Conservation (phyloP, 2,797 vertebrate genomes). For the Calcarius lapponicus region DNA sequence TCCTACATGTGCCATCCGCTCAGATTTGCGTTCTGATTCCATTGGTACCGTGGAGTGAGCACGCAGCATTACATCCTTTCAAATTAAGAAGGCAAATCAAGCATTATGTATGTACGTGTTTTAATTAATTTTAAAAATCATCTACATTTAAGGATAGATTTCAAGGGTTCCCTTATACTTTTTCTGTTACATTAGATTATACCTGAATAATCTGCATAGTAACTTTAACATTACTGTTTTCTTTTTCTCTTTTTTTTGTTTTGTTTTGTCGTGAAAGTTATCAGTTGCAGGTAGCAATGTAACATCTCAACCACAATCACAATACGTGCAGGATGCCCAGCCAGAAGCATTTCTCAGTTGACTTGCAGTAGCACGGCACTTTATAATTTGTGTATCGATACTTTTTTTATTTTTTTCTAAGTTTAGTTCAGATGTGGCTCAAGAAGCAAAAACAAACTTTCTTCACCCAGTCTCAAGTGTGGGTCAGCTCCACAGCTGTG, state of each 20-base stretch:
- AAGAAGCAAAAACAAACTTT: slow-evolving; percentile 62
- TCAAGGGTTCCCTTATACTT: slow-evolving; percentile 44
- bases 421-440: slow-evolving; percentile 47
- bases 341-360: slow-evolving; percentile 76
- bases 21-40: background rate
- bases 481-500: background rate
- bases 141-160: slow-evolving; percentile 64
- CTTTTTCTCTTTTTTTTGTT: background rate
- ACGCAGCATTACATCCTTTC: background rate
- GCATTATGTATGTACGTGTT: slow-evolving; percentile 37
- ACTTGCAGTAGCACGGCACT: slow-evolving; percentile 73
- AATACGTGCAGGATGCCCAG: slow-evolving; percentile 78
- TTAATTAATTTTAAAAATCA: slow-evolving; percentile 75
- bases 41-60: no score
- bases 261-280: slow-evolving; percentile 56
- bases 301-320: slow-evolving; percentile 77
- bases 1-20: background rate
- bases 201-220: slow-evolving; percentile 77
- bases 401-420: background rate
- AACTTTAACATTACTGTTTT: slow-evolving; percentile 52
- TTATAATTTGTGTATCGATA: slow-evolving; percentile 42
- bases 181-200: slow-evolving; percentile 62
- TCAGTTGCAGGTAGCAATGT: slow-evolving; percentile 68
- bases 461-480: background rate
- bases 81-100: slow-evolving; percentile 50